Conservation (phyloP, 2,797 vertebrate species). For the Meriones psammophilus region DNA sequence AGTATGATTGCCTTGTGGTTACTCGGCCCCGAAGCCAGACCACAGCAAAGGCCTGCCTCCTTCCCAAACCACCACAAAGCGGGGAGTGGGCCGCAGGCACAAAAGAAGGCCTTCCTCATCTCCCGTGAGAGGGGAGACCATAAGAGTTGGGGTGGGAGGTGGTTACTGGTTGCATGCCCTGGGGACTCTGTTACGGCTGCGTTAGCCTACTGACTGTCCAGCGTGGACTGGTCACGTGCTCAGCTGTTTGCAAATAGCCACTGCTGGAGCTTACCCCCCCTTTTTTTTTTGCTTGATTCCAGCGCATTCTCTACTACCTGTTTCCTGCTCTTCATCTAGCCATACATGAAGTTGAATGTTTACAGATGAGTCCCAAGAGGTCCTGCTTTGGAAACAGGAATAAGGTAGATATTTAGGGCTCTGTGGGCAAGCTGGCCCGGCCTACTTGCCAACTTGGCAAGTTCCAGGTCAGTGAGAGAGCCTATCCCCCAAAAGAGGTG, state of each 20-base stretch:
- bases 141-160: neutral
- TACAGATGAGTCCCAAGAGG: neutral
- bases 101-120: neutral
- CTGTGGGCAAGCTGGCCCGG: neutral
- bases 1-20: slow-evolving; percentile 64
- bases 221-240: fast-evolving
- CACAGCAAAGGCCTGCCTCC: slow-evolving; percentile 35
- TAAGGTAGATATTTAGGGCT: neutral
- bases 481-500: neutral
- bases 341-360: neutral
- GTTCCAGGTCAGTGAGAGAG: neutral
- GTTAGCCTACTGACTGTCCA: fast-evolving
- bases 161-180: neutral
- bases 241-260: neutral
- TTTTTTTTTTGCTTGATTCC: neutral
- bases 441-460: neutral
- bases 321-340: neutral
- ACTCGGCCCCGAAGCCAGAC: slow-evolving; percentile 57
- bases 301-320: neutral
- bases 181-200: neutral
- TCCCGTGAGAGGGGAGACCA: neutral
- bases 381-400: neutral
- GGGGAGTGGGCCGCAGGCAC: neutral
- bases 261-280: neutral
- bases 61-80: slow-evolving; percentile 61